phyloP scores from a whole-genome alignment of 1,140 invertebrate species.

The Drosophila subpulchrella region DNA sequence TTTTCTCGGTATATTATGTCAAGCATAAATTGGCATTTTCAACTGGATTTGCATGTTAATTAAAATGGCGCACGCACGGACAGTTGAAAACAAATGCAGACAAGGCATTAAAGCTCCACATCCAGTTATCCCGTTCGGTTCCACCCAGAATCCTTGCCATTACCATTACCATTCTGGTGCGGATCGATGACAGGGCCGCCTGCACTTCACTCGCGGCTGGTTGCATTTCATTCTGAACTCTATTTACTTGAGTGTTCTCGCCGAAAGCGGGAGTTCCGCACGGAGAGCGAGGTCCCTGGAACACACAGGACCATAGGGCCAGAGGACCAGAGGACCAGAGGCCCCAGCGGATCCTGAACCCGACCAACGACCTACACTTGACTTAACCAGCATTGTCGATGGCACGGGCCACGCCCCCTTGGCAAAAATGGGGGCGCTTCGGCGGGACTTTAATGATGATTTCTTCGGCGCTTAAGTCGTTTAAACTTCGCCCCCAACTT shows the following conservation, averaged over 20 bases:
- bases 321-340: constrained; percentile 3
- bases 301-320: constrained; percentile 4
- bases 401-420: constrained; percentile 52
- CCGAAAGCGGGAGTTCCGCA: constrained; percentile 45
- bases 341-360: constrained; percentile 31
- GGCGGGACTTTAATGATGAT: constrained; percentile 83
- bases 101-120: constrained; percentile 65
- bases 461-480: constrained; percentile 81
- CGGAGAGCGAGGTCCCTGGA: constrained; percentile 5
- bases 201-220: constrained; percentile 72
- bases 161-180: constrained; percentile 10
- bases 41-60: constrained; percentile 83
- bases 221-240: constrained; percentile 79
- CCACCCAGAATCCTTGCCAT: neutral
- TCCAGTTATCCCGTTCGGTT: neutral
- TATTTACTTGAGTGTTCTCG: constrained; percentile 81
- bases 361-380: constrained; percentile 83
- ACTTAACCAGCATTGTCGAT: constrained; percentile 84
- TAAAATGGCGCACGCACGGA: constrained; percentile 77
- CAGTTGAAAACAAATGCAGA: constrained; percentile 80
- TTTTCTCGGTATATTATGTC: constrained; percentile 73
- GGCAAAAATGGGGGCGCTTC: constrained; percentile 4
- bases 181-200: constrained; percentile 73
- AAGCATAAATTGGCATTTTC: constrained; percentile 83
- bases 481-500: constrained; percentile 66